Base-by-base conservation (phyloP, 1,140 invertebrate genomes). In the Zaprionus tsacasi region DNA sequence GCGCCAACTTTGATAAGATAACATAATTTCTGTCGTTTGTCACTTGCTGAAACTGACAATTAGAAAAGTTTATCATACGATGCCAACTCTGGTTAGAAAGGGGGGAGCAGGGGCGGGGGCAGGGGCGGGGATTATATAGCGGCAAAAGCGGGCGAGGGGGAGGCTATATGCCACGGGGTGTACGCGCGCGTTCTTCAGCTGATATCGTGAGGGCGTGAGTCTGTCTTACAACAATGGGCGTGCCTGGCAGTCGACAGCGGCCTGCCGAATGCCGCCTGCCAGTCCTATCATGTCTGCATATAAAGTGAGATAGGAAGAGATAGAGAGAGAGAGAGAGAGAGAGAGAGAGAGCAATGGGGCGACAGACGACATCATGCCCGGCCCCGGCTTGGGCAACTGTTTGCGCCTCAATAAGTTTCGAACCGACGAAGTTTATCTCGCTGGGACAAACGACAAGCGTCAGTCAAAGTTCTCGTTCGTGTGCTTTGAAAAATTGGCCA, bases 11-110 rank as follows among this genome's bases (percentile, higher is more conserved):
- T 80, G 85, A 83, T 88, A 88, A 88, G 85, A 88, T 88, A 89
- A 88, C 81, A 88, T 88, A 88, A 88, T 88, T 88, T 88, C 83
- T 88, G 83, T 89, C 83, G 83, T 88, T 88, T 88, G 83, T 88
- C 83, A 88, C 83, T 88, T 88, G 85, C 85, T 88, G 83, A 81
- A 88, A 88, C 83, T 88, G 83, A 88, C 83, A 88, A 88, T 88
- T 89, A 88, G 83, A 88, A 88, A 88, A 88, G 83, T 88, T 88
- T 88, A 88, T 88, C 83, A 88, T 89, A 69, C 80, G 70, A 79
- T 55, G 82, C 52, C 65, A 68, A 79, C 52, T 52, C 43, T 45
- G 61, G 45, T 40, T 52, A 55, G 58, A 17, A 36, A n/a, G n/a
- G n/a, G n/a, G n/a, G n/a, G n/a, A n/a, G n/a, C n/a, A n/a, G n/a